Percentiles rank a stretch among this genome's conserved stretches.
phyloP scores from a whole-genome alignment of 1,140 invertebrate species.

The Platorchestia sp. region DNA sequence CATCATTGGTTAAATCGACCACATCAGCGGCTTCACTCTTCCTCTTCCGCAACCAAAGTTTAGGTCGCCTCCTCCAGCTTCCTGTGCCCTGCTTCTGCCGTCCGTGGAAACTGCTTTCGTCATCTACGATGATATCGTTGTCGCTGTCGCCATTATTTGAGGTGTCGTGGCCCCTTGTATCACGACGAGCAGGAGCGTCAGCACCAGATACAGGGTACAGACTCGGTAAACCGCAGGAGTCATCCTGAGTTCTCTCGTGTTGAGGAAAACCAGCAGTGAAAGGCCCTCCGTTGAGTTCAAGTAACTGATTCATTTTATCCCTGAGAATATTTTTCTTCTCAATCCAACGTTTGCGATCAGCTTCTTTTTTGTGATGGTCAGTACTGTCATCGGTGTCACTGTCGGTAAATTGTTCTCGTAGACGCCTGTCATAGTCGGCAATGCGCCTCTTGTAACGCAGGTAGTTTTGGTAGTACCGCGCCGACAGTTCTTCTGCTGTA shows the following conservation, averaged over 20 bases:
- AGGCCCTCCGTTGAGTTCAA: background rate
- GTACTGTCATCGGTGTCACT: background rate
- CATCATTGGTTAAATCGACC: conserved; percentile 27
- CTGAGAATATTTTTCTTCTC: conserved; percentile 4
- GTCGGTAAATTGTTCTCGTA: conserved; percentile 17
- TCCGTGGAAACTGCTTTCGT: background rate
- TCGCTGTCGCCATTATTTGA: conserved; percentile 18
- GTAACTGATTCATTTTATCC: background rate
- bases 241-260: background rate
- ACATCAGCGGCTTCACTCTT: conserved; percentile 38
- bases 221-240: background rate
- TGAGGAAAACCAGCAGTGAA: background rate
- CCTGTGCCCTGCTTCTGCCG: background rate
- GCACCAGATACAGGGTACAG: background rate
- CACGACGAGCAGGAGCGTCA: background rate
- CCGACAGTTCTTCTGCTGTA: conserved; percentile 18
- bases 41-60: background rate
- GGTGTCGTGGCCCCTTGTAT: background rate
- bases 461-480: conserved; percentile 19
- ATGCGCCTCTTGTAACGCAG: conserved; percentile 28
- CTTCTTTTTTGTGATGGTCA: conserved; percentile 12
- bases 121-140: conserved; percentile 36
- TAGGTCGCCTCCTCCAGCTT: background rate
- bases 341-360: conserved; percentile 32
- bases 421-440: background rate